Evolutionary conservation across 2,888 invertebrate genomes (phyloP), one percentile per base, ranked within the genome.

Genomic region (Pandemis cinnamomeana): DNA sequence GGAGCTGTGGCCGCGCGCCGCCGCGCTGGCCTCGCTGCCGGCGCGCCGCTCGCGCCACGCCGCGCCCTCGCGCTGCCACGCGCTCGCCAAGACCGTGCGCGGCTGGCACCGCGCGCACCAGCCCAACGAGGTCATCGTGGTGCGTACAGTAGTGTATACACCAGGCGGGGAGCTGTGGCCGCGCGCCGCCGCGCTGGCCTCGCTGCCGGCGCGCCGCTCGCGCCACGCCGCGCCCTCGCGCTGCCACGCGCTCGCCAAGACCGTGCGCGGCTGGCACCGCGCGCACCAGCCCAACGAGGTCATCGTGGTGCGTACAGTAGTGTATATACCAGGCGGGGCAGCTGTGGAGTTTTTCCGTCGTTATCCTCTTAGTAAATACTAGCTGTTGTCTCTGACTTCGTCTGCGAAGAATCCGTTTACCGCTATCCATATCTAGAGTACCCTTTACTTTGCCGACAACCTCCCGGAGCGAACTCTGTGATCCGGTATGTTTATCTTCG

Each of bases 151-250:
- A n/a, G n/a, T n/a, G n/a, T n/a, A n/a, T n/a, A n/a, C n/a, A n/a
- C n/a, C n/a, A n/a, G n/a, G n/a, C n/a, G n/a, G n/a, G n/a, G n/a
- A n/a, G n/a, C n/a, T n/a, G n/a, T n/a, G n/a, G n/a, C n/a, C n/a
- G n/a, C n/a, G n/a, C n/a, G n/a, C n/a, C 75, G 97, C 96, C 0
- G 95, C 96, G 0, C 86, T 98, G 15, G 97, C 97, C 0, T 95
- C 97, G 6, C 91, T 98, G 66, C 97, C 98, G 0, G 91, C 96
- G 41, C 96, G 96, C 79, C 96, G 97, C 81, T 97, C 97, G 71
- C 95, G 98, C 0, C 97, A 98, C 89, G 97, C 98, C 78, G 96
- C 98, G 0, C 96, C 97, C 0, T 96, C 98, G 0, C 94, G 97
- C 55, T 95, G 96, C 0, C 97, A 98, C 86, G 95, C 97, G 7